A percentile compares a stretch with the other conserved stretches of the same genome.
Conservation (phyloP, 2,797 vertebrate species). For the Anguilla marmorata region DNA sequence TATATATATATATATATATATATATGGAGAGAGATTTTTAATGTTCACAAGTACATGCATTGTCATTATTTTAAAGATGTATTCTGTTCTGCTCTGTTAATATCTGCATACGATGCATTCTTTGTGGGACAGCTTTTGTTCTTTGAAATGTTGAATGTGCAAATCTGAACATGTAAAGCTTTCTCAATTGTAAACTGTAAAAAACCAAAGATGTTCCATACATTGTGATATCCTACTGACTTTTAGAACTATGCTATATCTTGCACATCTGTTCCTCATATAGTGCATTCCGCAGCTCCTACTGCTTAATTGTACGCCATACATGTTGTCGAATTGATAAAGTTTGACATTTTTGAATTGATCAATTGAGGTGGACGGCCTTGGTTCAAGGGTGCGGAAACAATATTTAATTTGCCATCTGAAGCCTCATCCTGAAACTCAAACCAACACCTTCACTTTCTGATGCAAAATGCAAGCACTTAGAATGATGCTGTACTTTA, state of each 20-base stretch:
- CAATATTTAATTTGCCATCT: too few relatives aligned
- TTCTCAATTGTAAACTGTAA: not conserved
- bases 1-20: constrained; percentile 30
- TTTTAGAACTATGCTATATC: not conserved
- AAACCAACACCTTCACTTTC: too few relatives aligned
- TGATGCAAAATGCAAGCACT: too few relatives aligned
- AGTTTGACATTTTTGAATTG: too few relatives aligned
- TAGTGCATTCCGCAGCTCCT: not conserved
- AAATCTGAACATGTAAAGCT: not conserved
- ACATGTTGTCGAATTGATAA: not conserved
- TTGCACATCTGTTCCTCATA: not conserved
- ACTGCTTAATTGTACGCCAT: not conserved
- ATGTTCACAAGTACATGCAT: not conserved
- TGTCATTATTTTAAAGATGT: not conserved
- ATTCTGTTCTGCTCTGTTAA: not conserved
- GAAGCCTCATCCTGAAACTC: too few relatives aligned
- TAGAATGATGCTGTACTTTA: too few relatives aligned
- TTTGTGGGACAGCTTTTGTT: not conserved
- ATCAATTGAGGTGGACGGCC: too few relatives aligned
- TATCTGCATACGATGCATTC: not conserved
- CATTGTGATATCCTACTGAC: not conserved
- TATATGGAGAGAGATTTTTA: constrained; percentile 14
- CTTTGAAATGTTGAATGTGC: not conserved
- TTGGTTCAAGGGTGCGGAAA: too few relatives aligned
- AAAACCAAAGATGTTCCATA: not conserved